phyloP scores from a whole-genome alignment of 1,140 invertebrate genomes.

The Hydropsyche tenuis region DNA sequence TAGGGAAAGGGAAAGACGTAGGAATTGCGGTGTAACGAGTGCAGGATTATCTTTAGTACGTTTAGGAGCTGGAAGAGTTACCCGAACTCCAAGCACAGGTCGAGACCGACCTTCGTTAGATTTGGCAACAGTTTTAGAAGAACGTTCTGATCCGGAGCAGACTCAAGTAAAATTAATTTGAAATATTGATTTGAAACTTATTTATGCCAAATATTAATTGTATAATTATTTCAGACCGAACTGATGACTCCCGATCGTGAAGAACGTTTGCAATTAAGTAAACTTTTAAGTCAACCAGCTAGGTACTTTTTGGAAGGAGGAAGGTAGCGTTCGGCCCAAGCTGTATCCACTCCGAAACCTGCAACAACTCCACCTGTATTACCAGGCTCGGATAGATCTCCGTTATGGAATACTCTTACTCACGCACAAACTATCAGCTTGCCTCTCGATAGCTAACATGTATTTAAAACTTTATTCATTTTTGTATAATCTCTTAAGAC shows the following conservation, averaged over 20 bases:
- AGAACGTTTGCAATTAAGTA: slow-evolving; percentile 43
- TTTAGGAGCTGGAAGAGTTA: slow-evolving; percentile 72
- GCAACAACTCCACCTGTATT: background rate
- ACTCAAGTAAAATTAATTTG: slow-evolving; percentile 53
- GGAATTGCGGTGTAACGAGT: slow-evolving; percentile 79
- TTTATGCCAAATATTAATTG: slow-evolving; percentile 6
- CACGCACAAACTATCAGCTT: slow-evolving; percentile 64
- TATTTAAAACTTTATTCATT: background rate
- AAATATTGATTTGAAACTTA: background rate
- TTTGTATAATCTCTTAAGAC: background rate
- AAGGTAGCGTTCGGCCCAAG: slow-evolving; percentile 33
- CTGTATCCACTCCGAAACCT: background rate
- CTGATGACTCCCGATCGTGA: slow-evolving; percentile 48
- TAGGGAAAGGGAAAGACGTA: slow-evolving; percentile 75
- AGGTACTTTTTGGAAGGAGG: slow-evolving; percentile 45
- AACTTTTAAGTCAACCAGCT: slow-evolving; percentile 44
- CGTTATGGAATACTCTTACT: slow-evolving; percentile 71
- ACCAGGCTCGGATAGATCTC: slow-evolving; percentile 57
- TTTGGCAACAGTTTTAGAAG: slow-evolving; percentile 81
- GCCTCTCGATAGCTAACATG: slow-evolving; percentile 17
- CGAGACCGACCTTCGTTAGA: slow-evolving; percentile 74
- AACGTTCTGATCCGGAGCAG: slow-evolving; percentile 77
- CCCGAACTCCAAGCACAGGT: slow-evolving; percentile 69
- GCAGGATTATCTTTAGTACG: slow-evolving; percentile 80
- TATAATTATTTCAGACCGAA: slow-evolving; percentile 41